phyloP scores from a whole-genome alignment of 2,888 invertebrate genomes.

The Halictus ligatus region DNA sequence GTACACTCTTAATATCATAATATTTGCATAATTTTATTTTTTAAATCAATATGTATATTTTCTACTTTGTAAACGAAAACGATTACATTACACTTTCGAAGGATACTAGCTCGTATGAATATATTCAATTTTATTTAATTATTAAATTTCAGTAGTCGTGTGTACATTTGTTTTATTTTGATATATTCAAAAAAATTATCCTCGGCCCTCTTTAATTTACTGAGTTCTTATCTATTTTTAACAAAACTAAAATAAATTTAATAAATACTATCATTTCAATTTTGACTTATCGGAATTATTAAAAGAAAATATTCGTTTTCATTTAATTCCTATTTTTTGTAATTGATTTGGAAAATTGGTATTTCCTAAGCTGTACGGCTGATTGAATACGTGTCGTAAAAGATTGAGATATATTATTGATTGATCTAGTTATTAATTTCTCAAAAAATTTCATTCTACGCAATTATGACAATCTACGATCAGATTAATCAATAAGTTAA shows the following conservation, averaged over 20 bases:
- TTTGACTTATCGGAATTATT: too few relatives aligned
- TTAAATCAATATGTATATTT: background rate
- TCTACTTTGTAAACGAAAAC: background rate
- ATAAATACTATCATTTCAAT: too few relatives aligned
- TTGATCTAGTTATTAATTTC: background rate
- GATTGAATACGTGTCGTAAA: background rate
- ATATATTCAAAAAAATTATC: background rate
- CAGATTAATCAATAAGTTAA: background rate
- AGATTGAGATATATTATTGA: background rate
- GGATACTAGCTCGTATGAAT: too few relatives aligned
- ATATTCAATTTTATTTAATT: too few relatives aligned
- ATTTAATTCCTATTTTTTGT: too few relatives aligned
- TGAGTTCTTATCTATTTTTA: background rate
- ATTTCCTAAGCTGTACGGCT: too few relatives aligned
- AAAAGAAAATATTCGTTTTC: too few relatives aligned
- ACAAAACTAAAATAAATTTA: too few relatives aligned
- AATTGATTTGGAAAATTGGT: too few relatives aligned
- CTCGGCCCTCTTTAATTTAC: background rate
- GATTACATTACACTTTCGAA: background rate
- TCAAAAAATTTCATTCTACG: background rate
- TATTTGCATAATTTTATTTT: background rate
- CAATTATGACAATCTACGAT: background rate
- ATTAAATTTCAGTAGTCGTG: too few relatives aligned
- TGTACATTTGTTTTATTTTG: background rate
- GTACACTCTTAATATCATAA: background rate